Conservation (phyloP, 2,113 vertebrate species). For the Tor tambroides region DNA sequence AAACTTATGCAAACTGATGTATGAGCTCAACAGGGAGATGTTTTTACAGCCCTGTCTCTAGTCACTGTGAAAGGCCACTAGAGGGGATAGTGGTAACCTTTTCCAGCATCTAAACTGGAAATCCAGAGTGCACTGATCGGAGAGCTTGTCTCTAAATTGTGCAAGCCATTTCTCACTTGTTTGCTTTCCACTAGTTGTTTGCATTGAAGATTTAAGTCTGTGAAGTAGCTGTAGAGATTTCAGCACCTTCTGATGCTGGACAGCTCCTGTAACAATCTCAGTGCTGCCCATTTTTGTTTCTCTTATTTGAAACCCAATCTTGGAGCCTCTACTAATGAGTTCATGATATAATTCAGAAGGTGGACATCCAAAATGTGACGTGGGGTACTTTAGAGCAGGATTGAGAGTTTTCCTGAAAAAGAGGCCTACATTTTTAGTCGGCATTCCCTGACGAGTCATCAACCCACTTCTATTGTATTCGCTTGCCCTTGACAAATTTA, state of each 20-base stretch:
- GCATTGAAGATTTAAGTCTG: background rate
- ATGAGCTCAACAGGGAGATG: slow-evolving; percentile 7
- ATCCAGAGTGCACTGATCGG: background rate
- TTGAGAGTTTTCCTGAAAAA: slow-evolving; percentile 17
- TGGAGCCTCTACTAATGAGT: background rate
- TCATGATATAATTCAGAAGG: background rate
- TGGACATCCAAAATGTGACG: background rate
- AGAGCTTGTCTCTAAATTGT: background rate
- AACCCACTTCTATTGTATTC: slow-evolving; percentile 49
- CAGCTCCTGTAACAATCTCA: slow-evolving; percentile 38
- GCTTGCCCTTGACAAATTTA: slow-evolving; percentile 35
- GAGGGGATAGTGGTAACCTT: slow-evolving; percentile 56
- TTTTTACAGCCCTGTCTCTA: slow-evolving; percentile 5
- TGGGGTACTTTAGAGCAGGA: background rate
- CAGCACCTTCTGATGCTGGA: slow-evolving; percentile 48
- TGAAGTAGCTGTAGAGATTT: background rate
- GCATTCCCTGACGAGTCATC: slow-evolving; percentile 45
- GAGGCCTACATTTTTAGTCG: slow-evolving; percentile 30
- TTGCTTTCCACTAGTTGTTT: background rate
- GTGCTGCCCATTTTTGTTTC: no score
- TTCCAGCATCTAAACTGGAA: slow-evolving; percentile 14
- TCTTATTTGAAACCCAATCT: background rate
- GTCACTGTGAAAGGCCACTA: slow-evolving; percentile 57
- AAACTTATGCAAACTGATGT: background rate
- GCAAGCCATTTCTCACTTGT: background rate